Evolutionary conservation across 2,888 invertebrate species (phyloP), one percentile per base, ranked within the genome.

Genomic region (Caradrina clavipalpis): DNA sequence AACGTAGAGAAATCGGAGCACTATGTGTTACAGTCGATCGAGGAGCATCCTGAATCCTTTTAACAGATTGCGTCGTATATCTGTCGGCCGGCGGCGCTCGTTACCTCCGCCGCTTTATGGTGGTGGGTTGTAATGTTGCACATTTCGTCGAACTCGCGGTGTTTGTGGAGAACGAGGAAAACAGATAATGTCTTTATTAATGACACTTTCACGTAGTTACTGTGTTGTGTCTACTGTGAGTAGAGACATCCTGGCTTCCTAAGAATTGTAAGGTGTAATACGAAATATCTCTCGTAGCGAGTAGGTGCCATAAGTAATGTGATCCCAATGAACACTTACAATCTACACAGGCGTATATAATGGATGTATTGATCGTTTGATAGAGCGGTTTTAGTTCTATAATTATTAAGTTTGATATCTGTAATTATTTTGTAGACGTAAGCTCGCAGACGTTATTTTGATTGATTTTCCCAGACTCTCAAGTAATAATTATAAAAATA

Each of bases 11-110:
- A 59, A 60, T 35, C 22, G 31, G 11, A 51, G 49, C 26, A 22
- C 47, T 70, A 35, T 54, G 45, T 53, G 39, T 39, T 21, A 62
- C 47, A 42, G 50, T 22, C 21, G n/a, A 50, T 60, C 49, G 49
- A 51, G 45, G 26, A 62, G 51, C 26, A 13, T 13, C 13, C 59
- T 15, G 19, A 22, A 69, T 55, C 49, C 58, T 73, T 65, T 78
- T 53, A 78, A 69, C 51, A 13, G 62, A 73, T 63, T 60, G 56
- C 56, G 42, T 57, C 22, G 17, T 57, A 42, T 11, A 62, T 66
- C 51, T 56, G n/a, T 4, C 13, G 19, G 21, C 17, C 21, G 22
- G 54, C 10, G 13, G 11, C 22, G 42, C 45, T 68, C 61, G 61
- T 59, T 55, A 55, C 17, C n/a, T 58, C 2, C n/a, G 47, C 15